A percentile compares a stretch with the other conserved stretches of the same genome.
phyloP scores from a whole-genome alignment of 2,113 vertebrate species.

The Carassius carassius region DNA sequence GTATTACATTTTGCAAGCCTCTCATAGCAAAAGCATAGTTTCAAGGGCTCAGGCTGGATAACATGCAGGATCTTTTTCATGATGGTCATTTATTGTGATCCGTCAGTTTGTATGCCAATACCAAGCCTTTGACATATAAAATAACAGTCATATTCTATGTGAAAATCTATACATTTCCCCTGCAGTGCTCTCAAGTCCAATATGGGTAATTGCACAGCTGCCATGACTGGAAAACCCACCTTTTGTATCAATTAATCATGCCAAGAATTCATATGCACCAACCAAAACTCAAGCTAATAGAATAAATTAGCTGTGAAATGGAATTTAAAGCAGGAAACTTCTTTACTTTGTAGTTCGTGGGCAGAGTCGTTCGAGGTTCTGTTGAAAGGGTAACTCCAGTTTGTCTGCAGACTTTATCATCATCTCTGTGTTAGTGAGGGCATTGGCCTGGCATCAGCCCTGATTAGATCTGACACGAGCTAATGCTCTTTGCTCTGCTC shows the following conservation, averaged over 20 bases:
- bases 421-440: conserved; percentile 26
- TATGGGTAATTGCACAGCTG: conserved; percentile 37
- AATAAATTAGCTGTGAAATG: neutral
- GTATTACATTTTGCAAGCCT: neutral
- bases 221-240: conserved; percentile 31
- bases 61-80: neutral
- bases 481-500: conserved; percentile 51
- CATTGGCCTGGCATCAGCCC: conserved; percentile 37
- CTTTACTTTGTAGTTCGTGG: neutral
- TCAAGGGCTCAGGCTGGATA: neutral
- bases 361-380: neutral
- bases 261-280: conserved; percentile 26
- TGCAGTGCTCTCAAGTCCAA: conserved; percentile 36
- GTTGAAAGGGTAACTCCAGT: neutral
- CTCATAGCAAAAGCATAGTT: conserved; percentile 17
- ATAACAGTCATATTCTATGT: neutral
- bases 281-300: conserved; percentile 29
- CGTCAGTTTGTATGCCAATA: neutral
- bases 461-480: conserved; percentile 49
- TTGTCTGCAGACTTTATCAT: conserved; percentile 24
- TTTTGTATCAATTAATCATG: conserved; percentile 46
- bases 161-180: conserved; percentile 34
- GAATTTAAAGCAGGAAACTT: neutral
- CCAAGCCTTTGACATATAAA: conserved; percentile 3
- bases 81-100: neutral